Base-by-base conservation (phyloP, 30 jellyfish, hydroid and myxozoan genomes). In the Nemopilema nomurai region DNA sequence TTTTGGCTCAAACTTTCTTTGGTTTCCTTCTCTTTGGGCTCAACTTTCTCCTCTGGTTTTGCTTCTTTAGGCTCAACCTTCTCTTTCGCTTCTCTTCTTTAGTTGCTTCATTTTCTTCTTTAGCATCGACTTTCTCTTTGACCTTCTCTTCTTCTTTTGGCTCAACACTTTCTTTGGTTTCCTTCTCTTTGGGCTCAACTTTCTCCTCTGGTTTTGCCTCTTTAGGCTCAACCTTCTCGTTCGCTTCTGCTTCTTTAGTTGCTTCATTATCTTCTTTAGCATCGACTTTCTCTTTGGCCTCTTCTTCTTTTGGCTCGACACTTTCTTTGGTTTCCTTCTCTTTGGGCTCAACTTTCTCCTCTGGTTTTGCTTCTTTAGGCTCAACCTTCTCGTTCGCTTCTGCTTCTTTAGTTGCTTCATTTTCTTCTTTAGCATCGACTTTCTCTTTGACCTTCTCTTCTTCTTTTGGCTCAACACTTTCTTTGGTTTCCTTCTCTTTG, bases 61-160 rank as follows among this genome's bases (percentile, higher is more conserved):
- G 19, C 67, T 1, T 7, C 79, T 1, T 29, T 28, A 1, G 79
- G 76, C 51, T 28, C 33, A 52, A 78, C 64, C 29, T 62, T 30
- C 33, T 28, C 81, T 22, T 18, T 0, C 78, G 78, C 51, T 64
- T 32, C 0, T 27, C 21, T 31, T 26, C 71, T 0, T 0, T 71
- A 18, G 66, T 28, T 31, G 77, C 76, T 51, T 50, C 20, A 8
- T 9, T 26, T n/a, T 19, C 32, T 22, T 49, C 52, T 27, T 78
- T 80, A 1, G 52, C 29, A 29, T 51, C 71, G 16, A 80, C 18
- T 72, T 41, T 77, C 65, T 53, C 76, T 24, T 41, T 23, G 0
- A 62, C 74, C 18, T 69, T 16, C 23, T 4, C 25, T 64, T 77
- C 51, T 26, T 70, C 81, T 70, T 25, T 28, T 83, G 91, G 82